These are phyloP conservation scores for Junco hyemalis DNA, from an alignment of 2,113 vertebrate genomes.

Conservation along the genomic window DNA sequence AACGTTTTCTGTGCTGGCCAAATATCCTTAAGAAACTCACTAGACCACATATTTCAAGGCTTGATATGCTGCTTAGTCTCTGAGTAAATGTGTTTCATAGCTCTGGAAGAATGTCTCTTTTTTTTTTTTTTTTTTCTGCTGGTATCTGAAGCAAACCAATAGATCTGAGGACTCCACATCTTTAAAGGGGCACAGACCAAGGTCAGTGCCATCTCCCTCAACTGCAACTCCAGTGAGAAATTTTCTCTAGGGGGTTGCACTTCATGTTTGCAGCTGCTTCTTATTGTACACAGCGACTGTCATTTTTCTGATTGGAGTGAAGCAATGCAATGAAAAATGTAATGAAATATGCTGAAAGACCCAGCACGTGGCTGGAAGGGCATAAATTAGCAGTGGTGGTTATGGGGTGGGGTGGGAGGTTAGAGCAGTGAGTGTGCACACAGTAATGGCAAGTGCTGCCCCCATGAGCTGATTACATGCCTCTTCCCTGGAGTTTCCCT, in stretches of 20 bases:
- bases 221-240: background rate
- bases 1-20: background rate
- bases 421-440: background rate
- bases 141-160: background rate
- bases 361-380: background rate
- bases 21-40: constrained; percentile 26
- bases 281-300: background rate
- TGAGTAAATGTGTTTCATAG: background rate
- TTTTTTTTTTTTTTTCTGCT: background rate
- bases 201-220: background rate
- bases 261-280: background rate
- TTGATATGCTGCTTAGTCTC: background rate
- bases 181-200: background rate
- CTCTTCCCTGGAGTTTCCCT: background rate
- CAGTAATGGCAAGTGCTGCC: background rate
- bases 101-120: background rate
- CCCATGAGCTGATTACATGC: background rate
- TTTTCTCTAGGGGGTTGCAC: background rate
- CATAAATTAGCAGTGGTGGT: background rate
- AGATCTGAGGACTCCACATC: background rate
- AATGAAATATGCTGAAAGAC: background rate
- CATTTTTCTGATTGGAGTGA: background rate
- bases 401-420: background rate
- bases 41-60: background rate
- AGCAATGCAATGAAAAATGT: background rate